Evolutionary conservation across 1,140 invertebrate species (phyloP), one percentile per base, ranked within the genome.

Genomic region (Euglossa dilemma): DNA sequence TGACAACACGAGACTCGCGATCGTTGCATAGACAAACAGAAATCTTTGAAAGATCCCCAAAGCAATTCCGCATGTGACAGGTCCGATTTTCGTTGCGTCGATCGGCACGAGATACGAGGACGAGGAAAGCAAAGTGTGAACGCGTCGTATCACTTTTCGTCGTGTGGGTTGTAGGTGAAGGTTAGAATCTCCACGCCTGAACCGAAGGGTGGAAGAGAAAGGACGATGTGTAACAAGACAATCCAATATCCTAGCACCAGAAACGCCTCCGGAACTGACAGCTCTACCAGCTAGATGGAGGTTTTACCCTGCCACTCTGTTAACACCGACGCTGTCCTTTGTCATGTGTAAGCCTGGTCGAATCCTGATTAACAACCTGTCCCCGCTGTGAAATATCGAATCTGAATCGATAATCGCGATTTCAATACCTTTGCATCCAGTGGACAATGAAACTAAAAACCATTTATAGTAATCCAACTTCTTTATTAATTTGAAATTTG

Each of bases 221-320:
- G 78, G 83, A 71, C 73, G 84, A 78, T 86, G 83, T 71, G 88
- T 89, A 88, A 89, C 84, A 87, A 80, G 90, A 90, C 87, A 90
- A 91, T 90, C 89, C 82, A 91, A 91, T 91, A 90, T 85, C 80
- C 81, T 77, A 78, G 69, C 76, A 66, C 83, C 70, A 75, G 85
- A 80, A 86, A 83, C 83, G 85, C 85, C 87, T 76, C 75, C 83
- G 23, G 45, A 69, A 73, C 78, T 86, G 87, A 88, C 87, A 79
- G 74, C 78, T 83, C 66, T 77, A 70, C 72, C 69, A 76, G 63
- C 64, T 80, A 57, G 73, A 67, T 47, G 64, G 45, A 87, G 59
- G 69, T 84, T 73, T 82, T 71, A 80, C 83, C 63, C 78, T 84
- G 70, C 73, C 61, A 43, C 75, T 69, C 64, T 56, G 71, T 74